These are phyloP conservation scores for Anhinga anhinga DNA, from an alignment of 2,113 vertebrate species.

Conservation along the genomic window DNA sequence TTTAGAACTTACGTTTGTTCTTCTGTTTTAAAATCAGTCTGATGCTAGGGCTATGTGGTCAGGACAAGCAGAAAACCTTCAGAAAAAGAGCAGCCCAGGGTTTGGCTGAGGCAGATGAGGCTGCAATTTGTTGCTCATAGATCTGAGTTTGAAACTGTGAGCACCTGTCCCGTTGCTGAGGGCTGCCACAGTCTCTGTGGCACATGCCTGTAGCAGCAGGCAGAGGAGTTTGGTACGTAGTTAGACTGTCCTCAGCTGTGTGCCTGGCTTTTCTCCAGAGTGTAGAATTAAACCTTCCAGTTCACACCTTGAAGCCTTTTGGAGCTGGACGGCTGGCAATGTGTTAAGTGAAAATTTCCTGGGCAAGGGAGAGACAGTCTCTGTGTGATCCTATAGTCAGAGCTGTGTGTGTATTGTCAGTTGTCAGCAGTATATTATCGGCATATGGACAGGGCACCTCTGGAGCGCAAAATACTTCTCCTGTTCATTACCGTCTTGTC, in stretches of 20 bases:
- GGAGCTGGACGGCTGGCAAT: not conserved
- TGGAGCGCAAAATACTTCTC: not conserved
- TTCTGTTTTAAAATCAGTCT: not conserved
- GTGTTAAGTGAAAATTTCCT: not conserved
- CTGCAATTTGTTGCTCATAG: not conserved
- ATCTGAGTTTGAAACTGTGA: not conserved
- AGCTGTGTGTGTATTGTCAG: no score
- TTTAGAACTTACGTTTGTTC: not conserved
- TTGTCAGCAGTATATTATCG: not conserved
- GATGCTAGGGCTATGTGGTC: accelerated
- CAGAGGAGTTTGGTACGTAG: accelerated
- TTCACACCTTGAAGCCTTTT: not conserved
- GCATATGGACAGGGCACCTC: not conserved
- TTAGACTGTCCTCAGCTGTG: not conserved
- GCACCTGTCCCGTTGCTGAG: not conserved
- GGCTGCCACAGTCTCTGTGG: accelerated
- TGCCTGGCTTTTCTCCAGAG: not conserved
- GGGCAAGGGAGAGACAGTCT: not conserved
- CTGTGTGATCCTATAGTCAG: not conserved
- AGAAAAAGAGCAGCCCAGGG: not conserved
- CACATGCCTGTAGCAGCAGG: accelerated
- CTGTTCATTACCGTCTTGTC: not conserved
- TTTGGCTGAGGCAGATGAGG: not conserved
- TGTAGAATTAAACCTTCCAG: not conserved
- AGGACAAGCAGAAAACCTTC: not conserved